Base-by-base conservation (phyloP, 2,113 vertebrate species). In the Oryctolagus cuniculus region DNA sequence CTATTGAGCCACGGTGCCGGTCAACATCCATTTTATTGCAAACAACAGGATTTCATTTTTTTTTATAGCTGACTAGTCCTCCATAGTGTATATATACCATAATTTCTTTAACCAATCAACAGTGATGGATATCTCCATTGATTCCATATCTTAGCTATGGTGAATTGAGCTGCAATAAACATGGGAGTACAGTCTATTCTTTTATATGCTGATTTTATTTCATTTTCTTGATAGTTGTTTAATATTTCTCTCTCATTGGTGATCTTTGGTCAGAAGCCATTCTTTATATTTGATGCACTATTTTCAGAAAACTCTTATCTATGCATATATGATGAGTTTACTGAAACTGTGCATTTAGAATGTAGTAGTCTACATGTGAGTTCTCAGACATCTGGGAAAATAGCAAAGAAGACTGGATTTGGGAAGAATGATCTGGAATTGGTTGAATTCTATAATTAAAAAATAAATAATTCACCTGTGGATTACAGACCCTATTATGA, bases 401-500 rank as follows among this genome's bases (percentile, higher is more conserved):
- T 72, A 84, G 51, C 64, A 69, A 79, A 89, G 83, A 92, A 82
- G 34, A 69, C 19, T 93, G 58, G 80, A 74, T 97, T 92, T 93
- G 80, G 55, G 90, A 89, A 94, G 85, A 64, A 70, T 95, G 81
- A 2, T 64, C 70, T 96, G 75, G 69, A 95, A 86, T 87, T 96
- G 2, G 58, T 82, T 89, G 93, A 70, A 87, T 91, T 97, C 78
- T 96, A 49, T 66, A 70, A 44, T 6, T 87, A 66, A 96, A 96
- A 55, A 85, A 77, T 79, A 86, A 83, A 38, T 96, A 91, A 89
- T 96, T 95, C 61, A 67, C 64, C 34, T 94, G 88, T 88, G 69
- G 77, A 95, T 95, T 95, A 91, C 8, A 91, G 93, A 96, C 87
- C 96, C 94, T 74, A 79, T 95, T 95, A 0, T 92, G 92, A 90